These are phyloP conservation scores for Craterocephalus amniculus DNA, from an alignment of 2,797 vertebrate genomes.

Conservation along the genomic window DNA sequence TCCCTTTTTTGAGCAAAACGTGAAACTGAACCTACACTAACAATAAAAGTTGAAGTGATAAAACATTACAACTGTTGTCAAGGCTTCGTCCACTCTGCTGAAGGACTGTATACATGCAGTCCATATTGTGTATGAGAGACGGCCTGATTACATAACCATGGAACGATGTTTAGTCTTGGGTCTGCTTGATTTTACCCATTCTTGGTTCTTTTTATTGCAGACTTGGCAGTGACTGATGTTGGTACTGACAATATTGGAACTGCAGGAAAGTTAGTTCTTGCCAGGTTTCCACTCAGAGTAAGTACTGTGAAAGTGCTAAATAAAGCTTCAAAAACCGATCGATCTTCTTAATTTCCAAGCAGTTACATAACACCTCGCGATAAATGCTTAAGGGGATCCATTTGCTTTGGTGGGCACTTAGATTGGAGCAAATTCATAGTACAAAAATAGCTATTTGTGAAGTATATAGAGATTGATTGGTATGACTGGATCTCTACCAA, in stretches of 20 bases:
- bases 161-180: conserved; percentile 2
- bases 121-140: not conserved
- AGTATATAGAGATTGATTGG: not conserved
- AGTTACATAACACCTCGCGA: conserved; percentile 1
- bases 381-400: not conserved
- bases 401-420: not conserved
- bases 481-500: conserved; percentile 20
- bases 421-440: conserved; percentile 19
- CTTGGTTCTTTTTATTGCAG: conserved; percentile 1
- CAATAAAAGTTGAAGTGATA: no score
- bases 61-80: not conserved
- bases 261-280: not conserved
- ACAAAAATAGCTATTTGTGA: conserved; percentile 61
- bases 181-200: conserved; percentile 8
- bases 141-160: conserved; percentile 7
- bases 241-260: not conserved
- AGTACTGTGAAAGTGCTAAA: not conserved
- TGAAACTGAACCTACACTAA: not conserved
- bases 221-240: not conserved
- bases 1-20: not conserved
- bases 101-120: not conserved
- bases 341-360: conserved; percentile 3
- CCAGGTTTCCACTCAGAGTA: not conserved
- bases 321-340: not conserved
- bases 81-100: not conserved